These are phyloP conservation scores for Drosophila parabipectinata DNA, from an alignment of 1,140 invertebrate species.

Conservation along the genomic window DNA sequence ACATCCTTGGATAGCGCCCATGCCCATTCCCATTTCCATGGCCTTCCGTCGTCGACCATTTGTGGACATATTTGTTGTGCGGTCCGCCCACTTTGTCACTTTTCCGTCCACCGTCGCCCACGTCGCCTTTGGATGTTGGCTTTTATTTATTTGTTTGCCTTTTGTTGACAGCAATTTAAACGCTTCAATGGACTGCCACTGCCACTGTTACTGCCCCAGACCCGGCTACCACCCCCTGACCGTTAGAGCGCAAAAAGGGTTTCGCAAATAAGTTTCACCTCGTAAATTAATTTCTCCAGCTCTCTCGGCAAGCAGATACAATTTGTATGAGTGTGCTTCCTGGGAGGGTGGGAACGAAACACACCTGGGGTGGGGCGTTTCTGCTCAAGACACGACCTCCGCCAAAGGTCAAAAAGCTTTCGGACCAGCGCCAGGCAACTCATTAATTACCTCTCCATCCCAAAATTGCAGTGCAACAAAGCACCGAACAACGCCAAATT, in stretches of 20 bases:
- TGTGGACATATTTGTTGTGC: conserved; percentile 69
- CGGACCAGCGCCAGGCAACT: conserved; percentile 21
- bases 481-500: conserved; percentile 18
- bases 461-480: conserved; percentile 21
- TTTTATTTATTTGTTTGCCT: conserved; percentile 81
- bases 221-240: conserved; percentile 4
- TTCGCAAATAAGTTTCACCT: conserved; percentile 79
- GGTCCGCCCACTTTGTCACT: conserved; percentile 59
- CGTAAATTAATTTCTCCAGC: conserved; percentile 75
- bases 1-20: neutral
- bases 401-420: conserved; percentile 49
- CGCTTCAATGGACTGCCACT: conserved; percentile 69
- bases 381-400: conserved; percentile 49
- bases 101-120: conserved; percentile 27
- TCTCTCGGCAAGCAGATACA: conserved; percentile 56
- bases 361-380: neutral
- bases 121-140: conserved; percentile 47
- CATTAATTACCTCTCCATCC: conserved; percentile 45
- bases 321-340: conserved; percentile 42
- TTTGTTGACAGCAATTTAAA: conserved; percentile 82
- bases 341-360: neutral
- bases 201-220: neutral
- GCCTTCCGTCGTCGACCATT: conserved; percentile 44
- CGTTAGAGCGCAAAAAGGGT: conserved; percentile 70
- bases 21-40: neutral